Base-by-base conservation (phyloP, 2,113 vertebrate genomes). In the Ammodytes dubius region DNA sequence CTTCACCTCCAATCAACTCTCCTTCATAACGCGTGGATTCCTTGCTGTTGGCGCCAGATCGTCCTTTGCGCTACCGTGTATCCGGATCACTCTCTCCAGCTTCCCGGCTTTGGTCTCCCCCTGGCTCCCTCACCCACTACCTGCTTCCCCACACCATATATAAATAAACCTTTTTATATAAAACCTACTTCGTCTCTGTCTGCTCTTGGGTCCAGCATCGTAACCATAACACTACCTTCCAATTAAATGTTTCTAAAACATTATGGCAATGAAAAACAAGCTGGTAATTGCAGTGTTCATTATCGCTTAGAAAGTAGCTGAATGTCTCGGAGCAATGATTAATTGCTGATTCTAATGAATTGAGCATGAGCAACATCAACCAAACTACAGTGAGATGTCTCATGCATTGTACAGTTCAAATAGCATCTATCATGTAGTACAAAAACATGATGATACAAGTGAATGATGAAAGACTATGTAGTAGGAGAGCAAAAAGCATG, bases 191-290 rank as follows among this genome's bases (percentile, higher is more conserved):
- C n/a, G n/a, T n/a, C n/a, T n/a, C n/a, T n/a, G n/a, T n/a, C n/a
- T n/a, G n/a, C n/a, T n/a, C n/a, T n/a, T n/a, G n/a, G n/a, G n/a
- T n/a, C n/a, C n/a, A n/a, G n/a, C n/a, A n/a, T n/a, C n/a, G n/a
- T n/a, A n/a, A n/a, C n/a, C n/a, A n/a, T n/a, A n/a, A n/a, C 14
- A 1, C 19, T 37, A 5, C 42, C 27, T n/a, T 53, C 39, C 19
- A 61, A 53, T 70, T 60, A 78, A 52, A 61, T 43, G 46, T 77
- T 70, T 43, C 64, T 10, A 59, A 60, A 60, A 50, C n/a, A 27
- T 27, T 27, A 27, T 27, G 27, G 42, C 17, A 42, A 43, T 43
- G 47, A 70, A 63, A 64, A 58, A 63, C 0, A 40, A 70, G 54
- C 13, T 52, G 65, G 43, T 58, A 2, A 68, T 50, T 50, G 60